Evolutionary conservation across 2,888 invertebrate genomes (phyloP).

Genomic region (Caenorhabditis afra): DNA sequence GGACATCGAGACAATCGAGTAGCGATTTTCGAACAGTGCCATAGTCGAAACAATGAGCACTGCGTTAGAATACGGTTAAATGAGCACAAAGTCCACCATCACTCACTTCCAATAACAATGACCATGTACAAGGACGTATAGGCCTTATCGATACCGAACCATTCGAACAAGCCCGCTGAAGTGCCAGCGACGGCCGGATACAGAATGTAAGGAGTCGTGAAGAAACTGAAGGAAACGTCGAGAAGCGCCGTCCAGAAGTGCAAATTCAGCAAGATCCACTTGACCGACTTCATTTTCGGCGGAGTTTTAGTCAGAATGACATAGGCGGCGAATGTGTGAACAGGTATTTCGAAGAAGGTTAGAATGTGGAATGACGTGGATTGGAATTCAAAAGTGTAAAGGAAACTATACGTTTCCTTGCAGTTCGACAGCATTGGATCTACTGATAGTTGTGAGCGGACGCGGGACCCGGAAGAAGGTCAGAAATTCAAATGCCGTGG

Average conservation of each 20-base stretch:
- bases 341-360: not conserved
- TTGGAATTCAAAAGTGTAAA: not conserved
- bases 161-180: not conserved
- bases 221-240: not conserved
- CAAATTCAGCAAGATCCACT: slow-evolving; percentile 10
- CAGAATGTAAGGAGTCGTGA: not conserved
- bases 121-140: not conserved
- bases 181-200: not conserved
- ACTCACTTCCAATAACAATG: too few species aligned
- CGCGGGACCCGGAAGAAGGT: too few species aligned
- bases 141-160: too few species aligned
- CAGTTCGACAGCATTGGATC: too few species aligned
- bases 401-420: too few species aligned
- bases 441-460: too few species aligned
- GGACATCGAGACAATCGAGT: slow-evolving; percentile 13
- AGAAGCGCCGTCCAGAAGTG: not conserved
- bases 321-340: slow-evolving; percentile 2
- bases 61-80: too few species aligned
- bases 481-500: too few species aligned
- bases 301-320: slow-evolving; percentile 3
- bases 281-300: not conserved
- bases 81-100: too few species aligned
- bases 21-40: slow-evolving; percentile 37
- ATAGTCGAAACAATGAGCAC: slow-evolving; percentile 24
- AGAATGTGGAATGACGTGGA: not conserved